These are phyloP conservation scores for Tetheella fluctuosa DNA, from an alignment of 2,888 invertebrate species.

Conservation along the genomic window DNA sequence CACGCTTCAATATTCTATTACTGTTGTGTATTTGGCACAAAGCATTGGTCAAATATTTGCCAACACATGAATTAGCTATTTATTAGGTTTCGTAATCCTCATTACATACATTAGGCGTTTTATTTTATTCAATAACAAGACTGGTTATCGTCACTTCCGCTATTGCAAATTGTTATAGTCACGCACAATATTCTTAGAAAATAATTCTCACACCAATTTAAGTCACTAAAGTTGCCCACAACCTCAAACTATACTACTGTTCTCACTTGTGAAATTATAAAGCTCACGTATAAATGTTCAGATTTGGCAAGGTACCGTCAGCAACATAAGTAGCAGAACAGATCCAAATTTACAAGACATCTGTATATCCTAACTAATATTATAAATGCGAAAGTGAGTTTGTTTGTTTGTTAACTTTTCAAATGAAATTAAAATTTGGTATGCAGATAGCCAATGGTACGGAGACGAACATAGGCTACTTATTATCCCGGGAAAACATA, in stretches of 20 bases:
- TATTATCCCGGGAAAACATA: too few species aligned
- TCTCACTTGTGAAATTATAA: neutral
- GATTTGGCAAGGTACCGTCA: too few species aligned
- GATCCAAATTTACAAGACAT: too few species aligned
- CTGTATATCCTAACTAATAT: too few species aligned
- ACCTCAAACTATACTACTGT: neutral
- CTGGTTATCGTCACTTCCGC: slow-evolving; percentile 4
- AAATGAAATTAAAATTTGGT: too few species aligned
- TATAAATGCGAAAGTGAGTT: too few species aligned
- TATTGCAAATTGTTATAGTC: neutral
- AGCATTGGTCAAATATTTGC: neutral
- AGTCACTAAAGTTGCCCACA: neutral
- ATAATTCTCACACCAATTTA: neutral
- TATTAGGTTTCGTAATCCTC: neutral
- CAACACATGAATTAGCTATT: neutral
- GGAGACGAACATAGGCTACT: too few species aligned
- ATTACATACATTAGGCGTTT: neutral
- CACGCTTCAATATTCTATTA: neutral
- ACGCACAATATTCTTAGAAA: neutral
- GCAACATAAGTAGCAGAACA: too few species aligned
- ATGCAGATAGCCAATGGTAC: too few species aligned
- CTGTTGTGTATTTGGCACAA: neutral
- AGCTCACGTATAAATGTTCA: neutral
- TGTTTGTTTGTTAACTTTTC: too few species aligned
- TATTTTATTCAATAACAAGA: neutral